Evolutionary conservation across 2,113 vertebrate genomes (phyloP), one percentile per base, ranked within the genome.

Genomic region (Monopterus albus): DNA sequence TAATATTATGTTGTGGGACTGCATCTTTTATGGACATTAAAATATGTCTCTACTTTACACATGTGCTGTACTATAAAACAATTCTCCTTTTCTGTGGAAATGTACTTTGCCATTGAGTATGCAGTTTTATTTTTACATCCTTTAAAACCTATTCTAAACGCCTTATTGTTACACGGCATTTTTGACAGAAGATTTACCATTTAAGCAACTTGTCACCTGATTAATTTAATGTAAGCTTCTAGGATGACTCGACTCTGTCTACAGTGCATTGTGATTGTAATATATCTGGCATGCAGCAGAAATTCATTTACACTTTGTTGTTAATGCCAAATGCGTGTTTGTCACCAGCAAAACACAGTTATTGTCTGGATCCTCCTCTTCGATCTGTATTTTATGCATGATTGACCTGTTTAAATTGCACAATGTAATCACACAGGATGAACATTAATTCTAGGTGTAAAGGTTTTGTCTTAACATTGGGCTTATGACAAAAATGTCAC

Each of bases 271-370:
- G 33, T 58, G 21, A 64, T 29, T 56, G 38, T 46, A 20, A 51
- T 56, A 17, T 65, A 53, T 72, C 31, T 62, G 50, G 39, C 31
- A 15, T 42, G 18, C 12, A 35, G 21, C 46, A 46, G 40, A 33
- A 57, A 45, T 53, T 21, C 7, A 40, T 43, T 66, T 31, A 21
- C 15, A 53, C 33, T 65, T 38, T 18, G 25, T 42, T 45, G 43
- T 36, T 35, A 55, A 64, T 45, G 55, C 46, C 61, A 68, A 63
- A 57, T 51, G 31, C 42, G 23, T 29, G 28, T 52, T 14, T 42
- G 14, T 58, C 7, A 1, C 15, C 42, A 7, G 62, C 46, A 31
- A 49, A 45, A 50, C 2, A 7, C 36, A 20, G 21, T 31, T 79
- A 28, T 29, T 29, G 28, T 76, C 29, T 18, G 18, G 49, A 62